A percentile compares a stretch with the other conserved stretches of the same genome.
Conservation (phyloP, 1,140 invertebrate species). For the Steinernema feltiae region DNA sequence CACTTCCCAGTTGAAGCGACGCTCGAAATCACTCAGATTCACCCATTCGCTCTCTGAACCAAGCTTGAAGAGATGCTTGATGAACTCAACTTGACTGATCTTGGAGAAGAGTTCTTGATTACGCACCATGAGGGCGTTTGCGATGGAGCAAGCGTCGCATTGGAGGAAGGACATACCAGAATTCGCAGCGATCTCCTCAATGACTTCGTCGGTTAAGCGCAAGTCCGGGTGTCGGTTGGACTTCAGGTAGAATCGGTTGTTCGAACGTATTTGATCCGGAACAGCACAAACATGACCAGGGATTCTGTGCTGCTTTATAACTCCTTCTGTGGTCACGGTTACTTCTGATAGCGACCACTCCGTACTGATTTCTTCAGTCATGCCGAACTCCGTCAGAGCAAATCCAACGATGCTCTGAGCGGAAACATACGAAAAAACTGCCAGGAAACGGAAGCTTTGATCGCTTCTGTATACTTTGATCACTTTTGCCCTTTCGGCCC, state of each 20-base stretch:
- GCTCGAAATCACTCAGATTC: constrained; percentile 86
- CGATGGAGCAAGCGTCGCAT: constrained; percentile 71
- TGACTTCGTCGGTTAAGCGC: constrained; percentile 84
- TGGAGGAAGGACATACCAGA: neutral
- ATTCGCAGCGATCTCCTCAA: neutral
- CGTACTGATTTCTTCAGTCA: constrained; percentile 58
- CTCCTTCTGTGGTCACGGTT: constrained; percentile 59
- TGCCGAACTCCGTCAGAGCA: constrained; percentile 79
- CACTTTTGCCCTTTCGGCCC: constrained; percentile 73
- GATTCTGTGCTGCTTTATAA: constrained; percentile 88
- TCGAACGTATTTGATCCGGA: constrained; percentile 80
- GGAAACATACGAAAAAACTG: constrained; percentile 94
- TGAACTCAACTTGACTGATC: neutral
- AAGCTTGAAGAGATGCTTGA: constrained; percentile 76
- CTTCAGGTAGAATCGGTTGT: constrained; percentile 83
- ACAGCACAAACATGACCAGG: constrained; percentile 89
- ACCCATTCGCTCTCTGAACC: constrained; percentile 81
- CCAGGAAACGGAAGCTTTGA: constrained; percentile 91
- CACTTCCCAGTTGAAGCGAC: constrained; percentile 96
- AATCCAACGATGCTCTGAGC: constrained; percentile 96
- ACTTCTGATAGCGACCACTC: constrained; percentile 87
- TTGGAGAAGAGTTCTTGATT: neutral
- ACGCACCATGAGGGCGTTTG: constrained; percentile 64
- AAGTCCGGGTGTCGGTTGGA: constrained; percentile 89
- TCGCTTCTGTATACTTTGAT: constrained; percentile 85